phyloP scores from a whole-genome alignment of 2,888 invertebrate genomes.

The Lasioglossum morio region DNA sequence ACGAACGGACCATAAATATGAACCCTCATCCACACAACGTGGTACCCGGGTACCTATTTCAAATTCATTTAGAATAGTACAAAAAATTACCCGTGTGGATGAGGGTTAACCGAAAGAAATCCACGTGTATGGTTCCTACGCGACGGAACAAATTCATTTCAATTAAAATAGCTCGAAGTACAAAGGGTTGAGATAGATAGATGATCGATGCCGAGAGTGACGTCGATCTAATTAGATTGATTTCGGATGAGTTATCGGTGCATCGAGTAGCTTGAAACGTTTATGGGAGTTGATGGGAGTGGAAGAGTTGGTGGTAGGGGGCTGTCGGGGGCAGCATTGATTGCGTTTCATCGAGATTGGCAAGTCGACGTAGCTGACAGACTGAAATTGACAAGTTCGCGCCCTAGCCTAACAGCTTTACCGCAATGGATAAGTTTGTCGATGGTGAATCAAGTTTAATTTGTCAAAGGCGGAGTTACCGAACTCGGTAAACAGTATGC shows the following conservation, averaged over 20 bases:
- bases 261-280: not conserved
- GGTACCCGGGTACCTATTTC: too few species aligned
- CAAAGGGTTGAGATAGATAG: too few species aligned
- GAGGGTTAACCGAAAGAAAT: too few species aligned
- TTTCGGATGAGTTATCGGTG: not conserved
- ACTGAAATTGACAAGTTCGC: constrained; percentile 51
- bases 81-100: too few species aligned
- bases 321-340: not conserved
- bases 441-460: constrained; percentile 46
- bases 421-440: constrained; percentile 50
- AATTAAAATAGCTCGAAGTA: too few species aligned
- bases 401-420: not conserved
- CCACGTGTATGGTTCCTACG: too few species aligned
- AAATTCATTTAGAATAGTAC: too few species aligned
- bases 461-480: constrained; percentile 49
- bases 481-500: not conserved
- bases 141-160: too few species aligned
- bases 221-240: not conserved
- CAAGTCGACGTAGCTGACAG: constrained; percentile 5
- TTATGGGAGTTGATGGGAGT: not conserved
- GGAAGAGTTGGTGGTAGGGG: not conserved
- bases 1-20: too few species aligned
- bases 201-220: not conserved
- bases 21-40: too few species aligned
- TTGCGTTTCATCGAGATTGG: constrained; percentile 32